phyloP scores from a whole-genome alignment of 2,113 vertebrate genomes.

The Heterocephalus glaber region DNA sequence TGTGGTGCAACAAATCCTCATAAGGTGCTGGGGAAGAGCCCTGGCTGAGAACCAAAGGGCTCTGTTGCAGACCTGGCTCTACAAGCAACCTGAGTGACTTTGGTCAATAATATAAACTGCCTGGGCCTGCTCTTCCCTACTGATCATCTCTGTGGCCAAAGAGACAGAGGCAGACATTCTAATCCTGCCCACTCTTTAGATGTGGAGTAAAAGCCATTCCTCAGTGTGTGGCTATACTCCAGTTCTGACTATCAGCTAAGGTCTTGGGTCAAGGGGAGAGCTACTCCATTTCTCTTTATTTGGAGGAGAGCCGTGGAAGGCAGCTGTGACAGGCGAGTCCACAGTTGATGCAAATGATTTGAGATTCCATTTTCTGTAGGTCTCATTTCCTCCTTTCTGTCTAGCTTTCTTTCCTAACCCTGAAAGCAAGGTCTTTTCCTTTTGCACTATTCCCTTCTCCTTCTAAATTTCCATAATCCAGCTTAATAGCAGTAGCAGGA shows the following conservation, averaged over 20 bases:
- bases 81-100: neutral
- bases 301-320: neutral
- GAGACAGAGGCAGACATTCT: conserved; percentile 69
- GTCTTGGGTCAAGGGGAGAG: neutral
- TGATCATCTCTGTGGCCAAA: conserved; percentile 60
- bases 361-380: neutral
- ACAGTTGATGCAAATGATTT: no score
- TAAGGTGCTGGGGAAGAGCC: neutral
- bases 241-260: neutral
- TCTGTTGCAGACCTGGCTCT: neutral
- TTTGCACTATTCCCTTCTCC: no score
- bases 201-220: neutral
- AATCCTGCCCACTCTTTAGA: neutral
- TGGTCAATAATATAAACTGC: neutral
- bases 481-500: neutral
- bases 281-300: fast-evolving
- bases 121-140: neutral
- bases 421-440: neutral
- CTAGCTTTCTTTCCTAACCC: neutral
- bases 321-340: neutral
- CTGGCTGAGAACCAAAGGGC: neutral
- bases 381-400: neutral
- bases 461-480: neutral
- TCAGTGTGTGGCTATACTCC: neutral
- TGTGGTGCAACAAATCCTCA: neutral